A percentile compares a stretch with the other conserved stretches of the same genome.
Evolutionary conservation across 2,113 vertebrate species (phyloP).

Genomic region (Halcyon malimbica): DNA sequence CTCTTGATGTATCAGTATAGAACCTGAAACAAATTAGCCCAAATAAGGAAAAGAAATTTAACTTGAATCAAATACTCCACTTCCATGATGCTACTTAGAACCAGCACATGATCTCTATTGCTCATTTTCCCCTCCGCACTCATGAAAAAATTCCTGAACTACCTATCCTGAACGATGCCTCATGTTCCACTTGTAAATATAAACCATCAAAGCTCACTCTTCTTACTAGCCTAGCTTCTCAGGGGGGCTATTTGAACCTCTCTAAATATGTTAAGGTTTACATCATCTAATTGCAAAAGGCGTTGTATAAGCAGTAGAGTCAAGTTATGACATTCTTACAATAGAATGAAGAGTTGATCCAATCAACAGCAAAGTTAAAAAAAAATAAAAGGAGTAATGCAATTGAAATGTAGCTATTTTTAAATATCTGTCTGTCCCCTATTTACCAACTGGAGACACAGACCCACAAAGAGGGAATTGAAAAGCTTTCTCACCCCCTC

Average conservation of each 20-base stretch:
- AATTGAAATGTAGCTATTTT: slow-evolving; percentile 29
- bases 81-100: not conserved
- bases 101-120: not conserved
- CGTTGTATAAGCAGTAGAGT: slow-evolving; percentile 55
- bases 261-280: slow-evolving; percentile 32
- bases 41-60: not conserved
- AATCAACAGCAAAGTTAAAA: slow-evolving; percentile 25
- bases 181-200: not conserved
- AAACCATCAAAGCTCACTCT: slow-evolving; percentile 39
- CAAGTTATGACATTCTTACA: slow-evolving; percentile 32
- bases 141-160: not conserved
- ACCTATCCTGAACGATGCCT: not conserved
- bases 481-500: slow-evolving; percentile 40
- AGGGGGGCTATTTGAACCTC: slow-evolving; percentile 24
- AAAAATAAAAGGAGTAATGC: not conserved
- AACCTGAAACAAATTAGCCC: not conserved
- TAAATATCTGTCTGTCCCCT: not conserved
- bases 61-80: not conserved
- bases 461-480: not conserved
- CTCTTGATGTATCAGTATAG: not conserved
- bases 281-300: slow-evolving; percentile 64
- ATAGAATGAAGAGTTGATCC: slow-evolving; percentile 30
- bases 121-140: not conserved
- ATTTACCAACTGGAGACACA: not conserved
- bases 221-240: slow-evolving; percentile 10